Base-by-base conservation (phyloP, 2,888 invertebrate genomes). In the Encarsia formosa region DNA sequence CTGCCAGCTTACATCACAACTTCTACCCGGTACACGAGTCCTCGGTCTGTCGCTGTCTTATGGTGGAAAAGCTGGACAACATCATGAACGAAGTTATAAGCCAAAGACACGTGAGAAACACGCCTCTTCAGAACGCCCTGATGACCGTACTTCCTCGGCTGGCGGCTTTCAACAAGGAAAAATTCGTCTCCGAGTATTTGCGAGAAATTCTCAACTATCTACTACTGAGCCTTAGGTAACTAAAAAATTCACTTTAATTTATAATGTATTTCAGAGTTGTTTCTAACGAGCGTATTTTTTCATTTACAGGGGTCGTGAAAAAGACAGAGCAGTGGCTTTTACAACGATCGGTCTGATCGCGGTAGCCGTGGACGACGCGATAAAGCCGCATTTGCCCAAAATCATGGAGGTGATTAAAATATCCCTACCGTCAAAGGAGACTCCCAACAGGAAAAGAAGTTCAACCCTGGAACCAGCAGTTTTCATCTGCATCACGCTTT, bases 401-500 rank as follows among this genome's bases (percentile, higher is more conserved):
- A 91, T 96, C 52, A 91, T 96, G 87, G 89, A 90, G 64, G 81
- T 86, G 2, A 84, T 94, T 19, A 85, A 86, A 67, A 77, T 80
- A 59, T 82, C 87, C 3, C 73, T 94, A 29, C 94, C 95, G 1
- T 79, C 87, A 0, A 81, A 86, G 65, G 91, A 91, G 61, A 80
- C 83, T 0, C 81, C 87, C 19, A 85, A 83, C 52, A 92, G 90
- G 68, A 89, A 89, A 65, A 81, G 86, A 58, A 74, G 66, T 11
- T 52, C 80, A 5, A 77, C 80, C 22, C 80, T 88, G 43, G 96
- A 98, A 68, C 89, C 94, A 0, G 86, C 91, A 1, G 88, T 97
- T 42, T 97, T 96, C 73, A 87, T 90, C 23, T 98, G 96, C 71
- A 87, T 99, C 19, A 93, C 94, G 23, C 79, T 97, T 59, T 75